Conservation (phyloP, 1,140 invertebrate species). For the Zaprionus ghesquierei region DNA sequence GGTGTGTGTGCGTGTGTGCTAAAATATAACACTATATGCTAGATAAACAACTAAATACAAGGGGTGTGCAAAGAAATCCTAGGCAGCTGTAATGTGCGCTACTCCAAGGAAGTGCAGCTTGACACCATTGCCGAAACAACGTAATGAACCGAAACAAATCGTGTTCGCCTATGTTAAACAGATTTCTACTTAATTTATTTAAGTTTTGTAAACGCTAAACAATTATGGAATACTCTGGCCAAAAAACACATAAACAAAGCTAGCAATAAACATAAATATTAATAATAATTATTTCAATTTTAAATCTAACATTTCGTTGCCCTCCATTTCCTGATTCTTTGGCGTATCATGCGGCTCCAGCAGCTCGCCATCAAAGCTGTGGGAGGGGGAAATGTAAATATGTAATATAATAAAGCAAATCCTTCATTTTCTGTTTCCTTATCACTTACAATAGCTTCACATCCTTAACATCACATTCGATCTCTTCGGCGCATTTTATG, state of each 20-base stretch:
- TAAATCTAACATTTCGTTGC: slow-evolving; percentile 71
- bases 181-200: neutral
- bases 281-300: neutral
- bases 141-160: neutral
- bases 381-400: neutral
- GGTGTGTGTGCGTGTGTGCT: slow-evolving; percentile 34
- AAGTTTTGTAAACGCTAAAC: neutral
- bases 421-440: neutral
- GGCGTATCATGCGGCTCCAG: slow-evolving; percentile 68
- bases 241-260: too few species aligned
- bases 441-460: slow-evolving; percentile 50
- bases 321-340: slow-evolving; percentile 67
- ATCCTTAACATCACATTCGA: slow-evolving; percentile 37
- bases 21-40: slow-evolving; percentile 53
- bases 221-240: too few species aligned
- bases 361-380: slow-evolving; percentile 71
- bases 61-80: slow-evolving; percentile 59
- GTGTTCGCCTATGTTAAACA: neutral
- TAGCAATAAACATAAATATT: neutral
- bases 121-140: slow-evolving; percentile 20
- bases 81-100: slow-evolving; percentile 49
- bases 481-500: slow-evolving; percentile 71
- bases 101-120: slow-evolving; percentile 22
- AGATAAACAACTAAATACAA: slow-evolving; percentile 75
- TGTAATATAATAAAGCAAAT: neutral